phyloP scores from a whole-genome alignment of 2,113 vertebrate species.

The Callipepla californica region DNA sequence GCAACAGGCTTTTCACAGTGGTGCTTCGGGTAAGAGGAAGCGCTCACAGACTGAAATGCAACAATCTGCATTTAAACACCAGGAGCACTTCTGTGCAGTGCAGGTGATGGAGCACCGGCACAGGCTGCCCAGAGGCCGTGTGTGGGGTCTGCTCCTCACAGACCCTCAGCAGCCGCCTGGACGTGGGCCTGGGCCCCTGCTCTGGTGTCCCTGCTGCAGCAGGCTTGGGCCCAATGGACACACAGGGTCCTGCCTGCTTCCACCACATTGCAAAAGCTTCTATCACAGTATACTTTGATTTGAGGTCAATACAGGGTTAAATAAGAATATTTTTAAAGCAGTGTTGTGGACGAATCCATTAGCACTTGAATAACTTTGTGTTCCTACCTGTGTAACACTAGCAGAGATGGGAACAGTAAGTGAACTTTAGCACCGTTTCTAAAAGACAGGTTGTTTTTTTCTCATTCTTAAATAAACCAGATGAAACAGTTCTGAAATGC shows the following conservation, averaged over 20 bases:
- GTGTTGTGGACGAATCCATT: not conserved
- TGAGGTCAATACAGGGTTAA: not conserved
- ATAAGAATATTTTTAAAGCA: not conserved
- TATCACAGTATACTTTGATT: not conserved
- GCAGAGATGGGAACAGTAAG: not conserved
- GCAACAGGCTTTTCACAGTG: not conserved
- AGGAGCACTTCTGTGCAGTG: not conserved
- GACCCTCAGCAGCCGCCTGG: not conserved
- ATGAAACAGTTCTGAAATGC: slow-evolving; percentile 18
- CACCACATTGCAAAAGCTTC: not conserved
- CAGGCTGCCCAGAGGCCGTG: not conserved
- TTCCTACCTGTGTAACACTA: not conserved
- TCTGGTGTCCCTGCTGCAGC: not conserved
- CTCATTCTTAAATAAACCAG: not conserved
- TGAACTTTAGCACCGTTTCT: not conserved
- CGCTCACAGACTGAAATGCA: not conserved
- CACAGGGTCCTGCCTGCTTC: not conserved
- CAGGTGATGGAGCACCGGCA: not conserved
- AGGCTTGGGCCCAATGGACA: not conserved
- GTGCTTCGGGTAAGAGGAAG: not conserved
- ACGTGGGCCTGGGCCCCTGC: not conserved
- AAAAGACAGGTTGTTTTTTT: slow-evolving; percentile 6
- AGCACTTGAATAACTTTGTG: not conserved
- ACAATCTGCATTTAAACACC: not conserved
- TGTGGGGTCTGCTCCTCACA: not conserved